These are phyloP conservation scores for Centrocercus urophasianus DNA, from an alignment of 2,113 vertebrate genomes.

Conservation along the genomic window DNA sequence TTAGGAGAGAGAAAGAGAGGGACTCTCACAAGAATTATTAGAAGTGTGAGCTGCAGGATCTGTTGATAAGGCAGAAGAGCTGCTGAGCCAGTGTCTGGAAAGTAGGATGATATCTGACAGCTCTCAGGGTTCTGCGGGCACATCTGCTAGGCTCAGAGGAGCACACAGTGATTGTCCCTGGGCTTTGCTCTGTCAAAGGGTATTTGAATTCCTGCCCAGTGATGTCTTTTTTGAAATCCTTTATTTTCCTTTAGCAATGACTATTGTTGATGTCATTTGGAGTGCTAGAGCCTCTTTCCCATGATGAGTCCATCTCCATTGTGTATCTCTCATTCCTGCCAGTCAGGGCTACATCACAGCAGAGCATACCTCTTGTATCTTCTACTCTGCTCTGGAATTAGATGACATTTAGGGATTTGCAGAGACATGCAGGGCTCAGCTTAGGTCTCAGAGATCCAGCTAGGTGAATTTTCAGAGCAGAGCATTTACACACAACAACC, in stretches of 20 bases:
- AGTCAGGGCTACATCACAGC: neutral
- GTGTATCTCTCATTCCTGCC: neutral
- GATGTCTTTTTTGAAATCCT: neutral
- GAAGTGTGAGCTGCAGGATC: constrained; percentile 15
- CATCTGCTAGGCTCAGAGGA: neutral
- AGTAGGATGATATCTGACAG: neutral
- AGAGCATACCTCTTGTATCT: rapidly evolving
- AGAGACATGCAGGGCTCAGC: neutral
- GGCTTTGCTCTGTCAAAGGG: neutral
- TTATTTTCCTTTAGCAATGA: neutral
- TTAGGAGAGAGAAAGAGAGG: constrained; percentile 8
- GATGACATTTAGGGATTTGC: neutral
- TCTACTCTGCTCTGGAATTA: neutral
- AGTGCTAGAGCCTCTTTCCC: neutral
- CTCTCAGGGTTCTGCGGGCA: neutral
- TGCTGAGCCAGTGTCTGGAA: neutral
- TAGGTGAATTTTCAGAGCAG: neutral
- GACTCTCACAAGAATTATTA: constrained; percentile 45
- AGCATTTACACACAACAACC: neutral
- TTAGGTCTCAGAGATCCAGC: neutral
- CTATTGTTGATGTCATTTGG: neutral
- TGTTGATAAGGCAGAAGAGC: constrained; percentile 40
- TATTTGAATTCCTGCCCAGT: neutral
- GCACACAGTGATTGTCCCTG: neutral
- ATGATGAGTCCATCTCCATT: rapidly evolving